Evolutionary conservation across 2,888 invertebrate genomes (phyloP), one percentile per base, ranked within the genome.

Genomic region (Sinopyrophorus schimmeli): DNA sequence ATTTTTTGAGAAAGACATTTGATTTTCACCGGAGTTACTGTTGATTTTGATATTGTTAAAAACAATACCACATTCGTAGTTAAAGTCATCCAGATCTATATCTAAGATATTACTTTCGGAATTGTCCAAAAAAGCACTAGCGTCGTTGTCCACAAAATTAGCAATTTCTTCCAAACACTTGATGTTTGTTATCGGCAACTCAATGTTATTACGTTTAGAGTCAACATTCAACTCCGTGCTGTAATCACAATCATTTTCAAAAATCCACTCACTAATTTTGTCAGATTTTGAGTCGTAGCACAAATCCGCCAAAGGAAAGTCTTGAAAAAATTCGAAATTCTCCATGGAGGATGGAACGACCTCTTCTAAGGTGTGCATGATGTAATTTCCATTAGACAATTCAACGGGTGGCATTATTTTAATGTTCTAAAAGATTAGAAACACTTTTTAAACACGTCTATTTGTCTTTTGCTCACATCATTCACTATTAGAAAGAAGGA

Each of bases 391-490:
- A n/a, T 55, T 38, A 10, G 40, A 46, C 17, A 50, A 41, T 20
- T 44, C 46, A 40, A 46, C 53, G n/a, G 55, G 55, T 17, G 53
- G 39, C 52, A 52, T 52, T 14, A 10, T 37, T 26, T n/a, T n/a
- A n/a, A n/a, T n/a, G n/a, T 20, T 5, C 20, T 20, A 5, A 5
- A 5, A 5, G 20, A 5, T 20, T 20, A n/a, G n/a, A n/a, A n/a
- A n/a, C n/a, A n/a, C n/a, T n/a, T n/a, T n/a, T n/a, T n/a, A n/a
- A n/a, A n/a, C n/a, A n/a, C n/a, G n/a, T n/a, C n/a, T n/a, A n/a
- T n/a, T n/a, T n/a, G n/a, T n/a, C n/a, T n/a, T n/a, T n/a, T 10
- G 7, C 10, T 16, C 23, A 35, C 23, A 12, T 32, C 39, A 44
- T 21, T 44, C 39, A 43, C 49, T 42, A 10, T 31, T 39, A 40